phyloP scores from a whole-genome alignment of 37 sponge, comb jelly and placozoan species.

The Chondrosia reniformis region DNA sequence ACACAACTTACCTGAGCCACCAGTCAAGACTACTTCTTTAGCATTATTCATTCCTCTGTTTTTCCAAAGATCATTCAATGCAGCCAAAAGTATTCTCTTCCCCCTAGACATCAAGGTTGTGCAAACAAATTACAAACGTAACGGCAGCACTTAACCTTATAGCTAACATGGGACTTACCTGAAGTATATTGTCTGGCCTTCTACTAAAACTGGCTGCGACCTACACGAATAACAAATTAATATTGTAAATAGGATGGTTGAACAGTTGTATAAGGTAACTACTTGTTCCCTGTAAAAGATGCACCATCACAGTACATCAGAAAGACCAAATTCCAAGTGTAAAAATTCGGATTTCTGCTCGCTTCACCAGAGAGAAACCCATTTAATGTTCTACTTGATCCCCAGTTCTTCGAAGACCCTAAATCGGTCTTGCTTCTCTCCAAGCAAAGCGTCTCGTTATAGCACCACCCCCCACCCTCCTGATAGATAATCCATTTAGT shows the following conservation, averaged over 20 bases:
- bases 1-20: slow-evolving; percentile 88
- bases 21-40: slow-evolving; percentile 66
- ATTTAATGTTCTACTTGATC: not conserved
- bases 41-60: slow-evolving; percentile 56
- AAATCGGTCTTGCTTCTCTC: slow-evolving; percentile 53
- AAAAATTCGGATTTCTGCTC: slow-evolving; percentile 61
- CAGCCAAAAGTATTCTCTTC: slow-evolving; percentile 20
- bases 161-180: too few relatives aligned
- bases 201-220: too few relatives aligned
- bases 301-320: slow-evolving; percentile 88
- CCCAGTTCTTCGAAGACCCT: slow-evolving; percentile 73
- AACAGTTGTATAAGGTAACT: not conserved
- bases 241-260: too few relatives aligned
- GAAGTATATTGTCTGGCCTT: too few relatives aligned
- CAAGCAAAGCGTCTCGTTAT: slow-evolving; percentile 32
- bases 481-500: slow-evolving; percentile 73
- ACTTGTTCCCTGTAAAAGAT: slow-evolving; percentile 72
- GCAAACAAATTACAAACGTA: too few relatives aligned
- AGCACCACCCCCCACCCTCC: slow-evolving; percentile 85
- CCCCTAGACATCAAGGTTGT: slow-evolving; percentile 39
- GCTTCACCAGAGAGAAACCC: slow-evolving; percentile 60
- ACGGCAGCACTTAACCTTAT: too few relatives aligned
- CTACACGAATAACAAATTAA: too few relatives aligned
- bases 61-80: slow-evolving; percentile 8
- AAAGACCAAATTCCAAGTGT: slow-evolving; percentile 64